A percentile compares a stretch with the other conserved stretches of the same genome.
phyloP scores from a whole-genome alignment of 2,797 vertebrate species.

The Epinephelus malabaricus region DNA sequence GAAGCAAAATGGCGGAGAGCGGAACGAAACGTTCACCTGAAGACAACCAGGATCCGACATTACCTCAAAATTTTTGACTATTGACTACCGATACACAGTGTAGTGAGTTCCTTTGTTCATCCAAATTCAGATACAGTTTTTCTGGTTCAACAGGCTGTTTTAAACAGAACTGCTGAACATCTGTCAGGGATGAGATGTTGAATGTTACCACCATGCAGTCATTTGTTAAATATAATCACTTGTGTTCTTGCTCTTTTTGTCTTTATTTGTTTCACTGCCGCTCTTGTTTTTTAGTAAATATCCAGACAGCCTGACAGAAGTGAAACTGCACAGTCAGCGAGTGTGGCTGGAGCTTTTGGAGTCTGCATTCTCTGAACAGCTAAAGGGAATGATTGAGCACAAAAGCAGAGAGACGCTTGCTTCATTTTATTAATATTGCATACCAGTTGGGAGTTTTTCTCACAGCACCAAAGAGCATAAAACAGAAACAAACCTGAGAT shows the following conservation, averaged over 20 bases:
- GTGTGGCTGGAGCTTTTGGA: background rate
- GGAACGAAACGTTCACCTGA: no score
- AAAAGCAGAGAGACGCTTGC: background rate
- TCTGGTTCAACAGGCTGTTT: background rate
- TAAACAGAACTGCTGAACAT: background rate
- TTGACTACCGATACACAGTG: no score
- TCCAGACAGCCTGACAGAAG: background rate
- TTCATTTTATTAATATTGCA: background rate
- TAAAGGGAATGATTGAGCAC: background rate
- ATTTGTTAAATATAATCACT: background rate
- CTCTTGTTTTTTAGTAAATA: background rate
- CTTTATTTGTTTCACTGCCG: background rate
- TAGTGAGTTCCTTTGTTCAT: background rate
- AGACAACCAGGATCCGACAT: no score
- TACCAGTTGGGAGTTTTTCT: background rate
- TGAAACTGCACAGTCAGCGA: background rate
- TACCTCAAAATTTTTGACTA: no score
- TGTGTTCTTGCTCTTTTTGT: background rate
- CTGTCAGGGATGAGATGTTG: background rate
- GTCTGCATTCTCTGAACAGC: background rate
- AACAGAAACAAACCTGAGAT: slow-evolving; percentile 74
- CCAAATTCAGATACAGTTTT: background rate
- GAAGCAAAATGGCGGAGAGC: no score
- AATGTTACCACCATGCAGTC: background rate
- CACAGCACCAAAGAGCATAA: background rate